Conservation (phyloP, 2,113 vertebrate species). For the Triplophysa dalaica region DNA sequence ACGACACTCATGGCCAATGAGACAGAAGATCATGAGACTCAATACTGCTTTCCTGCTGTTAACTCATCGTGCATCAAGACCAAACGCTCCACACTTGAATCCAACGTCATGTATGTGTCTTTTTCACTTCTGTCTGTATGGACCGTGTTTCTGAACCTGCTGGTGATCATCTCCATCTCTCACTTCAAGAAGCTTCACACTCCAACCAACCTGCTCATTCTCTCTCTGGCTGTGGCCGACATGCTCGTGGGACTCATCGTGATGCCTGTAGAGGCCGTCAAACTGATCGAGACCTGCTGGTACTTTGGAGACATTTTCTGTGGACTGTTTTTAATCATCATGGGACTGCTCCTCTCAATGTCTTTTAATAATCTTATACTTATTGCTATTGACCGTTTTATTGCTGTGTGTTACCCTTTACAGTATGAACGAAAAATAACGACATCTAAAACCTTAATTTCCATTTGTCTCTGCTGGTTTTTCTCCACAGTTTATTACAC, state of each 20-base stretch:
- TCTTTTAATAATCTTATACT: slow-evolving; percentile 56
- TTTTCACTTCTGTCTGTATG: slow-evolving; percentile 5
- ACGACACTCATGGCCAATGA: background rate
- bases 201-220: slow-evolving; percentile 67
- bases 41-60: background rate
- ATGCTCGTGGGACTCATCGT: slow-evolving; percentile 66
- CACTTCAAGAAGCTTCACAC: slow-evolving; percentile 70
- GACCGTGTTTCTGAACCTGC: slow-evolving; percentile 33
- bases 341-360: slow-evolving; percentile 53
- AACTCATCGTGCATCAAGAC: slow-evolving; percentile 4
- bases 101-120: background rate
- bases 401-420: background rate
- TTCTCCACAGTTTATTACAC: background rate
- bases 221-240: slow-evolving; percentile 66
- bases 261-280: slow-evolving; percentile 74
- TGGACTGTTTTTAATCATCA: slow-evolving; percentile 35
- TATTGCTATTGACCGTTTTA: slow-evolving; percentile 48
- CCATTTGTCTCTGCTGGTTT: slow-evolving; percentile 58
- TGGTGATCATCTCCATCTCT: slow-evolving; percentile 46
- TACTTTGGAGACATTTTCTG: slow-evolving; percentile 57
- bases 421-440: background rate
- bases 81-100: background rate
- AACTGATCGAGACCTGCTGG: slow-evolving; percentile 61
- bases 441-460: slow-evolving; percentile 28
- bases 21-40: background rate